These are phyloP conservation scores for Phymatocera aterrima DNA, from an alignment of 2,888 invertebrate species.

Conservation along the genomic window DNA sequence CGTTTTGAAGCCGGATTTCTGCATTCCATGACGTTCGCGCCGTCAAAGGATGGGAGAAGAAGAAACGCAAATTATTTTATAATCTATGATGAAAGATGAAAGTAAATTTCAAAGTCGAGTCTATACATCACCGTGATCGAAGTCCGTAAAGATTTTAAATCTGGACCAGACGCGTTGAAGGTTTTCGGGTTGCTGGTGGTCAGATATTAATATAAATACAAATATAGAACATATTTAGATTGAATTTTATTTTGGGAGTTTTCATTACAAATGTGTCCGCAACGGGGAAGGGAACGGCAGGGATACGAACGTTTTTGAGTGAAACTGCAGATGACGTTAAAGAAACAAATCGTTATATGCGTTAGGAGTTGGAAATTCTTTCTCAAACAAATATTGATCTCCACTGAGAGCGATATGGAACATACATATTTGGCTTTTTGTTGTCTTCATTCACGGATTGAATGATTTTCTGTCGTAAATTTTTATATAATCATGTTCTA, in stretches of 20 bases:
- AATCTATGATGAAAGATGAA: not conserved
- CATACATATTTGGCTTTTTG: not conserved
- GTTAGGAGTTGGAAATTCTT: not conserved
- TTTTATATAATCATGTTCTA: not conserved
- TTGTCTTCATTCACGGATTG: not conserved
- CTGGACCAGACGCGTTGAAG: not conserved
- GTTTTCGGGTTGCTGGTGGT: not conserved
- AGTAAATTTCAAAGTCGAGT: not conserved
- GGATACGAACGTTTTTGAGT: too few species aligned
- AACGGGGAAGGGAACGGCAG: not conserved
- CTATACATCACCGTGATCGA: not conserved
- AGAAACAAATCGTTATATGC: constrained; percentile 6
- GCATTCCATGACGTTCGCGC: not conserved
- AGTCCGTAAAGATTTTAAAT: constrained; percentile 1
- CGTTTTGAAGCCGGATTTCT: not conserved
- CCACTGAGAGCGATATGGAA: too few species aligned
- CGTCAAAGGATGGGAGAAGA: not conserved
- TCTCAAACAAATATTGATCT: not conserved
- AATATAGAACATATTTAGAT: constrained; percentile 12
- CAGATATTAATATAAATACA: constrained; percentile 15
- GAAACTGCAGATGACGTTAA: constrained; percentile 6
- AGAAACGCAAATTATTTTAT: not conserved
- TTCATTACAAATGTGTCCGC: not conserved
- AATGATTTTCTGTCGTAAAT: not conserved
- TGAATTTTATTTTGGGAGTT: constrained; percentile 25